Conservation (phyloP, 2,888 invertebrate genomes). For the Rhamphomyia laevipes region DNA sequence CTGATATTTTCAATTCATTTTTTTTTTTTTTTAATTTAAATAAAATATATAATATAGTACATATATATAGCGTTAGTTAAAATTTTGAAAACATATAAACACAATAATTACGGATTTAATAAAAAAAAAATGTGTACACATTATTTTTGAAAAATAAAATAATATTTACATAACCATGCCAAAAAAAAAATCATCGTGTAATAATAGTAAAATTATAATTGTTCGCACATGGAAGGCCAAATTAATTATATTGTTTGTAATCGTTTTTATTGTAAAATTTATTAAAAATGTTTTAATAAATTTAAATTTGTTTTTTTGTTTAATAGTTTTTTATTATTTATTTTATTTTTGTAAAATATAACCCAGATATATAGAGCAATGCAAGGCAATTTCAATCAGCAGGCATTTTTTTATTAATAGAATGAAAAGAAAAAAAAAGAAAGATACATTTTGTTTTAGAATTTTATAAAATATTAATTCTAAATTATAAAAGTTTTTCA, state of each 20-base stretch:
- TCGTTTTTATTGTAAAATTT: constrained; percentile 9
- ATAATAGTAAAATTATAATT: no score
- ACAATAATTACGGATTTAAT: no score
- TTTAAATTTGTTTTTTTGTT: background rate
- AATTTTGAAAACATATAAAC: no score
- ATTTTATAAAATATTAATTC: background rate
- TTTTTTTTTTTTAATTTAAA: constrained; percentile 4
- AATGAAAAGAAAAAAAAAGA: constrained; percentile 14
- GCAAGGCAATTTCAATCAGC: constrained; percentile 33
- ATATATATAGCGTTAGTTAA: no score
- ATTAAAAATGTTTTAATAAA: constrained; percentile 1
- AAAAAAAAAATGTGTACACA: no score
- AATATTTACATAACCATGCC: no score
- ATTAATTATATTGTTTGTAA: constrained; percentile 22
- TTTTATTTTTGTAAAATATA: background rate
- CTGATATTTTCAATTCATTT: constrained; percentile 22
- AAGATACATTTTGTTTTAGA: constrained; percentile 7
- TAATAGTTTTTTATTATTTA: background rate
- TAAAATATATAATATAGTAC: no score
- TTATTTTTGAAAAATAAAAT: no score
- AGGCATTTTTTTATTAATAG: constrained; percentile 23
- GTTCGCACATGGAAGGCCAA: background rate
- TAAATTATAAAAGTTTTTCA: no score
- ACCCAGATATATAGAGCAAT: constrained; percentile 3
- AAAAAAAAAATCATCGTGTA: no score